phyloP scores from a whole-genome alignment of 2,888 invertebrate genomes.

The Parnassius mnemosyne region DNA sequence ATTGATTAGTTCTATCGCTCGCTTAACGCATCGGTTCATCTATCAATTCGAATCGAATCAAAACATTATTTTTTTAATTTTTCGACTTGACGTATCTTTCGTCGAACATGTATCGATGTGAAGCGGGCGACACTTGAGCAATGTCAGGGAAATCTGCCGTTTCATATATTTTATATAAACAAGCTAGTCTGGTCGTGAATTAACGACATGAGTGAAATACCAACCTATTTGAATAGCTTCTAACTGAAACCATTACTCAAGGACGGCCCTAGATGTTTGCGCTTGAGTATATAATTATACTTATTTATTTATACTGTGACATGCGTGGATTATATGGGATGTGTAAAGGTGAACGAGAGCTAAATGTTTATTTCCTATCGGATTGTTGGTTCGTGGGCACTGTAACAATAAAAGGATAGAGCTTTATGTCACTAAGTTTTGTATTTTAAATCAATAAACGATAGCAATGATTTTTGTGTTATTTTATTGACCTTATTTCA shows the following conservation, averaged over 20 bases:
- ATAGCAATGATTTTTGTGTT: constrained; percentile 68
- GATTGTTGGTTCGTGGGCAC: constrained; percentile 80
- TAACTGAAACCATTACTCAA: constrained; percentile 56
- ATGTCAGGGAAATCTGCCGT: constrained; percentile 51
- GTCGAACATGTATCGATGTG: constrained; percentile 19
- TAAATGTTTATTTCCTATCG: constrained; percentile 79
- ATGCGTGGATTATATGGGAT: constrained; percentile 46
- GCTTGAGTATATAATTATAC: constrained; percentile 63
- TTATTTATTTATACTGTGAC: constrained; percentile 73
- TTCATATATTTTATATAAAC: constrained; percentile 39
- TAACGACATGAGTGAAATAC: constrained; percentile 48
- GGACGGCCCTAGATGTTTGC: constrained; percentile 68
- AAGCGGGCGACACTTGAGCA: constrained; percentile 28
- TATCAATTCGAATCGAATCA: constrained; percentile 2
- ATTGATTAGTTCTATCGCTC: constrained; percentile 24
- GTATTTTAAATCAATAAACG: constrained; percentile 81
- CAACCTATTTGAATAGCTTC: constrained; percentile 57
- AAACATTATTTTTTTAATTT: constrained; percentile 1
- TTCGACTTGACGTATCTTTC: not conserved
- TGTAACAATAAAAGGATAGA: constrained; percentile 81
- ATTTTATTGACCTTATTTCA: constrained; percentile 3
- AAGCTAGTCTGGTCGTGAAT: constrained; percentile 44
- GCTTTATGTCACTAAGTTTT: constrained; percentile 81
- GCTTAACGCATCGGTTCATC: constrained; percentile 12
- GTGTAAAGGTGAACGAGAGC: constrained; percentile 59